Conservation (phyloP, 1,140 invertebrate species). For the Pseudoatta argentina region DNA sequence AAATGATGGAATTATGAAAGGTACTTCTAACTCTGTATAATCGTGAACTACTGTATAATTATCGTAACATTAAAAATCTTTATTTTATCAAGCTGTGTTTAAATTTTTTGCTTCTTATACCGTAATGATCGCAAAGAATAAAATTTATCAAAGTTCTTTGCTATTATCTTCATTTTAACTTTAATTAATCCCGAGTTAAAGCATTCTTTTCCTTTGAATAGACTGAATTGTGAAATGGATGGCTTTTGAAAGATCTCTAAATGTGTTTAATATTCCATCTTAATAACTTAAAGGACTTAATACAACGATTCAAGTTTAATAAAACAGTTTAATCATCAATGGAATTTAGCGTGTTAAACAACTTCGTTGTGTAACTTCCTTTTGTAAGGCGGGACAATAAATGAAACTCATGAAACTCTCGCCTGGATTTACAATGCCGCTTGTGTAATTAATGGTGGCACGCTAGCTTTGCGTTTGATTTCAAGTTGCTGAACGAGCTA, state of each 20-base stretch:
- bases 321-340: background rate
- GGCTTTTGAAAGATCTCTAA: background rate
- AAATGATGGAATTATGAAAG: conserved; percentile 17
- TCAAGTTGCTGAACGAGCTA: background rate
- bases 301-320: background rate
- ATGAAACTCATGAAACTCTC: background rate
- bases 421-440: background rate
- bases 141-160: background rate
- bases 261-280: background rate
- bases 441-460: conserved; percentile 18
- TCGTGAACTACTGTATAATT: background rate
- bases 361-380: background rate
- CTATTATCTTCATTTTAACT: conserved; percentile 11
- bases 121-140: background rate
- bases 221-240: background rate
- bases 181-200: conserved; percentile 23
- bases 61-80: background rate
- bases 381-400: conserved; percentile 6
- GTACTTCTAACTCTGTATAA: background rate
- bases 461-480: conserved; percentile 9
- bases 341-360: background rate
- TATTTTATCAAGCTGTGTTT: background rate
- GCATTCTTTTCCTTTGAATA: background rate
- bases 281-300: background rate
- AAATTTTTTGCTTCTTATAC: background rate